Evolutionary conservation across 2,113 vertebrate genomes (phyloP), one percentile per base, ranked within the genome.

Genomic region (Mugil cephalus): DNA sequence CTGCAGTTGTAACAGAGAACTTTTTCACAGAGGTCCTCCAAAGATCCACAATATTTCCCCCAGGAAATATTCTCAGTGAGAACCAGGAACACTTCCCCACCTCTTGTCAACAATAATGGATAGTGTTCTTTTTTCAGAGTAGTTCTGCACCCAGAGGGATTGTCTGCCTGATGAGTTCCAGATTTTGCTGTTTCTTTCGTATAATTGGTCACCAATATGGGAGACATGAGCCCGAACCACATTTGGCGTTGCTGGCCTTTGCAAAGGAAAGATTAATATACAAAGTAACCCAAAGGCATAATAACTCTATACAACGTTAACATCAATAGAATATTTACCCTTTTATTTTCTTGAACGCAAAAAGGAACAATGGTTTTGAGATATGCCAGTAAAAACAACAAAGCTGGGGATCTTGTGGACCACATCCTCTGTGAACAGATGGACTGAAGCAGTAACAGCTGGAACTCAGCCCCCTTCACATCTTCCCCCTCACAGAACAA

Each of bases 41-140:
- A 66, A 80, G 24, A 59, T 53, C 40, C 10, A 52, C 24, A 34
- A 45, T n/a, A n/a, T n/a, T 52, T 66, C 74, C 55, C 75, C 1
- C 9, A 3, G 55, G 66, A 72, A 52, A 58, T 18, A 45, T 40
- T 50, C 9, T 8, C 42, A 19, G 1, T 15, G 47, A 45, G 64
- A 66, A 62, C 48, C 19, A 42, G 35, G 18, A 69, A 13, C 36
- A 55, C 47, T 48, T 80, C 69, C 34, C 15, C 17, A 64, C 47
- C 18, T 51, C 58, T 61, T 74, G 69, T 75, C 81, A 76, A 55
- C 43, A 51, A 52, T 68, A 76, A 76, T 76, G 62, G 48, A 66
- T 58, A 13, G 4, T 36, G 52, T 12, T 47, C 51, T 62, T 39
- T 53, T 61, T 61, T 30, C 11, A 46, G 48, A 50, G 63, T 74